A percentile compares a stretch with the other conserved stretches of the same genome.
These are phyloP conservation scores for Ellobius talpinus DNA, from an alignment of 2,113 vertebrate species.

Conservation along the genomic window DNA sequence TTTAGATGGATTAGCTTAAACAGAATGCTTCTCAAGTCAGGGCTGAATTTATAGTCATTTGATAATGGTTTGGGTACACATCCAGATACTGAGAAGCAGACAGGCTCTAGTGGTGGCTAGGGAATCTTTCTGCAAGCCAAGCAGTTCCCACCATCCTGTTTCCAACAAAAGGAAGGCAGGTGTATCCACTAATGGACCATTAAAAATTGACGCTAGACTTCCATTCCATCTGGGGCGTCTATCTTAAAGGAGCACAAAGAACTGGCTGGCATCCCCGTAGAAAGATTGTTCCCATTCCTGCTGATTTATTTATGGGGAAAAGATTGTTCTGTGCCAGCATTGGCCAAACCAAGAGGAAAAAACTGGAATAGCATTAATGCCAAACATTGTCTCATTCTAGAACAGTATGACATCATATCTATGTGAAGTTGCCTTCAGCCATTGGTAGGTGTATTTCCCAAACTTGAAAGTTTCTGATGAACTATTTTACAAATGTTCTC, in stretches of 20 bases:
- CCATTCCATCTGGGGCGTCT: not conserved
- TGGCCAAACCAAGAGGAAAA: slow-evolving; percentile 8
- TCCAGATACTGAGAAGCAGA: not conserved
- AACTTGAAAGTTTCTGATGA: not conserved
- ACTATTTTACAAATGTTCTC: not conserved
- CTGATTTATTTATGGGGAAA: slow-evolving; percentile 42
- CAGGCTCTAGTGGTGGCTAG: not conserved
- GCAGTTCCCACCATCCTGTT: not conserved
- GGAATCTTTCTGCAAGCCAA: not conserved
- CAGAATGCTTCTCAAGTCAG: not conserved
- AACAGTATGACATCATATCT: not conserved
- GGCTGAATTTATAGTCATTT: not conserved
- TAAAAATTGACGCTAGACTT: slow-evolving; percentile 50
- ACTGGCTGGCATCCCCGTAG: not conserved
- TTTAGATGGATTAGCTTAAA: not conserved
- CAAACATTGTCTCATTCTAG: not conserved
- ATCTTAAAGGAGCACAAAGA: not conserved
- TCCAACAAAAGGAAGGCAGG: slow-evolving; percentile 34
- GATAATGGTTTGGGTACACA: not conserved
- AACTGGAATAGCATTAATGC: not conserved
- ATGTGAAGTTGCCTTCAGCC: no score
- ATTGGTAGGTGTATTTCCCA: not conserved
- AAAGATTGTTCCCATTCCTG: slow-evolving; percentile 11
- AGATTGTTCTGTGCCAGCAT: not conserved
- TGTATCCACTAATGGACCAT: slow-evolving; percentile 40